Conservation (phyloP, 2,888 invertebrate species). For the Dolichopus griseipennis region DNA sequence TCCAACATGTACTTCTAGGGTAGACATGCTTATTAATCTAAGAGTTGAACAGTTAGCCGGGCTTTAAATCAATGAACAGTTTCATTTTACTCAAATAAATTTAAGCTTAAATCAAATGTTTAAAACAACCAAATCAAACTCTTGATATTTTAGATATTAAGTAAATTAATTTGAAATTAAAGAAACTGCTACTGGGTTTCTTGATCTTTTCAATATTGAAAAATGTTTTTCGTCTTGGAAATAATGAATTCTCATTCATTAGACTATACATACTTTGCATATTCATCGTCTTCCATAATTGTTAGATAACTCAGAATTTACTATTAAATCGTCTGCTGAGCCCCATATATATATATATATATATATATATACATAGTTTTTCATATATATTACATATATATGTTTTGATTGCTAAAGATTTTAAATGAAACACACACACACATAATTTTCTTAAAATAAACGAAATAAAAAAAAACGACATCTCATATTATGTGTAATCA, state of each 20-base stretch:
- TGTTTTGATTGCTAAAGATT: no score
- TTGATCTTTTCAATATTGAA: background rate
- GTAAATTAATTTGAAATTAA: no score
- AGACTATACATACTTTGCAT: background rate
- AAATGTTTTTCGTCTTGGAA: background rate
- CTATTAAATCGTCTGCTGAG: background rate
- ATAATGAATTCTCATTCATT: background rate
- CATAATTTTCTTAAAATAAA: background rate
- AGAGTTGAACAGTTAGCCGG: no score
- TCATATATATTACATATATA: no score
- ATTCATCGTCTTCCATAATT: background rate
- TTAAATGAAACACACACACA: background rate
- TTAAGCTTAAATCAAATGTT: no score
- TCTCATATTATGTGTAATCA: constrained; percentile 1
- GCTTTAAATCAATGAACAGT: no score
- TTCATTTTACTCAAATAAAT: no score
- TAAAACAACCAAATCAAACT: no score
- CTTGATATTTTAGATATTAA: no score
- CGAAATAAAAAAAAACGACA: background rate
- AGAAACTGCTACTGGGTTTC: background rate
- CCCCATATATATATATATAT: background rate
- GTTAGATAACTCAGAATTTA: background rate
- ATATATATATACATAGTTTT: no score
- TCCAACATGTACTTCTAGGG: no score
- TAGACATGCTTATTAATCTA: no score